Percentiles rank a stretch among this genome's conserved stretches.
phyloP scores from a whole-genome alignment of 2,113 vertebrate genomes.

The Chionis minor region DNA sequence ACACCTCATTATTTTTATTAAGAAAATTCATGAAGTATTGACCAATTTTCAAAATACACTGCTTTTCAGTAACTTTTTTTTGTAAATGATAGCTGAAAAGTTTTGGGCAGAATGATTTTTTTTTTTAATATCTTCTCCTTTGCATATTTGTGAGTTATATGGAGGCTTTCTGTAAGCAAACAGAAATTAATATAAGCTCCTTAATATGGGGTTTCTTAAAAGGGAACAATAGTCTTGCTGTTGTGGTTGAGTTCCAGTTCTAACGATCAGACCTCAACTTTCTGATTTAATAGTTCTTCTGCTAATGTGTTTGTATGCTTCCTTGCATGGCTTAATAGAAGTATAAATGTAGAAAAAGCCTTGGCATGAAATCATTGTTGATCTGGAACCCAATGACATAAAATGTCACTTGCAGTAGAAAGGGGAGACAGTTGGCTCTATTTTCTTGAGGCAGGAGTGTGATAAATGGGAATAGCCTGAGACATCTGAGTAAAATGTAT shows the following conservation, averaged over 20 bases:
- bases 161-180: background rate
- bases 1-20: background rate
- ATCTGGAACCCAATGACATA: background rate
- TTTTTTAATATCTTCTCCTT: background rate
- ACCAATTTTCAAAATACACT: background rate
- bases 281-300: background rate
- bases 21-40: background rate
- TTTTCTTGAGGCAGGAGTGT: background rate
- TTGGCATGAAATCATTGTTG: background rate
- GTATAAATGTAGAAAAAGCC: background rate
- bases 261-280: background rate
- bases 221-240: rapidly evolving
- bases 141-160: background rate
- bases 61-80: background rate
- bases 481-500: background rate
- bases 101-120: background rate
- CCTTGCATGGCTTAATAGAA: background rate
- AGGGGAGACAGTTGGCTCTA: background rate
- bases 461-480: background rate
- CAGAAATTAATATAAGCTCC: background rate
- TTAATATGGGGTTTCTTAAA: background rate
- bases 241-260: background rate
- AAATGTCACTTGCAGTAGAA: background rate
- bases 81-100: background rate
- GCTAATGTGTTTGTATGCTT: background rate